Conservation (phyloP, 1,140 invertebrate species). For the Zaprionus vittiger region DNA sequence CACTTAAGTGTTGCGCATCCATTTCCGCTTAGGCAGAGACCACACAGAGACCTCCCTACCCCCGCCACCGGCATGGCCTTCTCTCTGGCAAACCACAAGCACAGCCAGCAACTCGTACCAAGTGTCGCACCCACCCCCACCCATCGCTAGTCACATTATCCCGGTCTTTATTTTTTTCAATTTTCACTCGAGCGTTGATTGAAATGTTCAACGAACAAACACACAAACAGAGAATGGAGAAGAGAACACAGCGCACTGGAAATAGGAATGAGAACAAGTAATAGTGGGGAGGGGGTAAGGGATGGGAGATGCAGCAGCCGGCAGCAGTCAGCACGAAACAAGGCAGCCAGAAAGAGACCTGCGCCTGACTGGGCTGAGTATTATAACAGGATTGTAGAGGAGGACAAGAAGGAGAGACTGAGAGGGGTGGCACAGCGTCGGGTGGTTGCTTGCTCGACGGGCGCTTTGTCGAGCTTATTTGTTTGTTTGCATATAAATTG, state of each 20-base stretch:
- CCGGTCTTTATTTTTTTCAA: slow-evolving; percentile 78
- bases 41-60: background rate
- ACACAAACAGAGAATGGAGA: slow-evolving; percentile 21
- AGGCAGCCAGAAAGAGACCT: slow-evolving; percentile 39
- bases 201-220: slow-evolving; percentile 74
- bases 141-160: slow-evolving; percentile 63
- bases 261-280: background rate
- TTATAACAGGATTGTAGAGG: slow-evolving; percentile 18
- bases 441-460: slow-evolving; percentile 40
- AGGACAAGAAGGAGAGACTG: background rate
- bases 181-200: slow-evolving; percentile 82
- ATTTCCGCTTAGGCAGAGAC: slow-evolving; percentile 71
- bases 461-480: slow-evolving; percentile 59
- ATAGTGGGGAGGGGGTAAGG: slow-evolving; percentile 1
- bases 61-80: background rate
- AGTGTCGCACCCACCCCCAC: background rate
- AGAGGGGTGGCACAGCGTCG: slow-evolving; percentile 8
- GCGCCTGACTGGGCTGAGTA: slow-evolving; percentile 9
- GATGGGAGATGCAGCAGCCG: slow-evolving; percentile 42
- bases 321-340: slow-evolving; percentile 32
- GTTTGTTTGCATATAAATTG: slow-evolving; percentile 81
- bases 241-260: background rate
- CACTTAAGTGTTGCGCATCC: slow-evolving; percentile 81
- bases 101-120: slow-evolving; percentile 24
- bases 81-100: slow-evolving; percentile 5